Conservation (phyloP, 2,888 invertebrate genomes). For the Liopterus haemorrhoidalis region DNA sequence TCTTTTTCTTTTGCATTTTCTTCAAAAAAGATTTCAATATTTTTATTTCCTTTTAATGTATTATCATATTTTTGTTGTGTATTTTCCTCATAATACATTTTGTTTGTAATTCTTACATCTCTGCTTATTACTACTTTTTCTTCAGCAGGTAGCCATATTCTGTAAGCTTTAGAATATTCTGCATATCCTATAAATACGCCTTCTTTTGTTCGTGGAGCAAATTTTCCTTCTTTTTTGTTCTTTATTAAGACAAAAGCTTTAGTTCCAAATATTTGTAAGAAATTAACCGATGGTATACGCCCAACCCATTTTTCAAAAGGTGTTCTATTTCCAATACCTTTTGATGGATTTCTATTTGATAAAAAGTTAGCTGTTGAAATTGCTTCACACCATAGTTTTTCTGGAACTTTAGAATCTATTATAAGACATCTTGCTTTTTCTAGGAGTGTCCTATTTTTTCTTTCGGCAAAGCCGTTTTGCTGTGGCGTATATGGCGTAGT, state of each 20-base stretch:
- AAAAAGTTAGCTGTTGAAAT: not conserved
- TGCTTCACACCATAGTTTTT: not conserved
- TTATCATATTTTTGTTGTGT: no score
- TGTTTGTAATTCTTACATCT: not conserved
- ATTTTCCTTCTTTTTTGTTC: not conserved
- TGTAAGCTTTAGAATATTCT: not conserved
- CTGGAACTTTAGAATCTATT: not conserved
- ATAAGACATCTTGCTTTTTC: not conserved
- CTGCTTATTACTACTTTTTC: not conserved
- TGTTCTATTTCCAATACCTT: not conserved
- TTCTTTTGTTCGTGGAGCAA: not conserved
- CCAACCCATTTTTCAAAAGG: constrained; percentile 2
- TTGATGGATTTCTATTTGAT: not conserved
- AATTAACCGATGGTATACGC: not conserved
- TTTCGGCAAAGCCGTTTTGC: constrained; percentile 1
- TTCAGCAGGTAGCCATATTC: not conserved
- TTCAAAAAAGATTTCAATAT: no score
- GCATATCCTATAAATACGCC: not conserved
- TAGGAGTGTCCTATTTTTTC: not conserved
- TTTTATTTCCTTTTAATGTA: no score
- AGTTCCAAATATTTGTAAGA: constrained; percentile 3
- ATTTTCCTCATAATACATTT: not conserved
- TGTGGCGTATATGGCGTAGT: not conserved
- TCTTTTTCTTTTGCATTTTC: not conserved
- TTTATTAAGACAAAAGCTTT: not conserved